phyloP scores from a whole-genome alignment of 2,888 invertebrate genomes.

The Stegana nigrithorax region DNA sequence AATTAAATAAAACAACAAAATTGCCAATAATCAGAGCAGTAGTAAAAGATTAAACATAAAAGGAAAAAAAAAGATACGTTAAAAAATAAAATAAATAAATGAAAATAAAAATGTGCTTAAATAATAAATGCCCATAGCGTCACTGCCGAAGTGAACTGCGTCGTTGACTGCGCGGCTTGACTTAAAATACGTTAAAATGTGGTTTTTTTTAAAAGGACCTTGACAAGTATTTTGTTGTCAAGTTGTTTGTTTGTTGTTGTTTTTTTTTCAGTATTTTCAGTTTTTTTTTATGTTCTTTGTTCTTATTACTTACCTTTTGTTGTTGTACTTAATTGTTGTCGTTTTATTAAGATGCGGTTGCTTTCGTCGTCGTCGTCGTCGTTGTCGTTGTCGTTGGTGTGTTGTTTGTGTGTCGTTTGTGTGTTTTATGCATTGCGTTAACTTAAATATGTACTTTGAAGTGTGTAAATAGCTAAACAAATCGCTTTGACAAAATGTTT shows the following conservation, averaged over 20 bases:
- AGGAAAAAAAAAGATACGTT: neutral
- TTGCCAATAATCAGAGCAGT: neutral
- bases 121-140: neutral
- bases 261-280: no score
- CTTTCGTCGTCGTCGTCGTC: no score
- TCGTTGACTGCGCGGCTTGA: neutral
- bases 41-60: neutral
- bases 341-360: no score
- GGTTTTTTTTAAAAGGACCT: slow-evolving; percentile 19
- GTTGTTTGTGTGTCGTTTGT: no score
- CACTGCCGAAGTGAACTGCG: neutral
- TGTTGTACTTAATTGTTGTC: no score
- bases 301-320: no score
- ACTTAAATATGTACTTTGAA: no score
- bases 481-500: no score
- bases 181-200: neutral
- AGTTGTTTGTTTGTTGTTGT: neutral
- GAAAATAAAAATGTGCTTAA: neutral
- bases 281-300: no score
- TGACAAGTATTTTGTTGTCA: slow-evolving; percentile 18
- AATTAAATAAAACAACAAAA: neutral
- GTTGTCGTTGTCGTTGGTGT: no score
- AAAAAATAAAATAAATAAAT: neutral
- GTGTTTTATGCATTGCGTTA: no score
- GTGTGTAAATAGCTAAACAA: no score